Base-by-base conservation (phyloP, 2,113 vertebrate species). In the Onychorhynchus coronatus region DNA sequence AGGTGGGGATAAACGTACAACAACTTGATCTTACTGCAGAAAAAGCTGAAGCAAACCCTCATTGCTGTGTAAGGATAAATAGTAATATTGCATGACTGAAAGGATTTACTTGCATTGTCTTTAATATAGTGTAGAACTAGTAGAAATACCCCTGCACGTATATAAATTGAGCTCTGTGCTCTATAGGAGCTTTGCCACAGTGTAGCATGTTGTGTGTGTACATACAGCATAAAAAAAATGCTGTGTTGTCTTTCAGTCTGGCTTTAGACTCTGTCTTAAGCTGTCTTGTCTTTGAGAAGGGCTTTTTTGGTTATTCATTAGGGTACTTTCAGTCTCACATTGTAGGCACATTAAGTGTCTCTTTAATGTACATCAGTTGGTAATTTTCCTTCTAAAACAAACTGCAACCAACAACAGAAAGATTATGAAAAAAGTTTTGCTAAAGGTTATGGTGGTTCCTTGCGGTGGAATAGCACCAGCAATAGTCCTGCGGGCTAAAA, bases 1-100 rank as follows among this genome's bases (percentile, higher is more conserved):
- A 92, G 82, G 63, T 41, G 78, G 53, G 47, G 59, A 68, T 67
- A 58, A 96, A 97, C 25, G 82, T 88, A 61, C 76, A 86, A 62
- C 66, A 72, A 42, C 59, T 50, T 94, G 93, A 76, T 92, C 59
- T 80, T 25, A 18, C 14, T 77, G 2, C 20, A 77, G 63, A 42
- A 35, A 21, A 58, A 55, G 13, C 31, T 41, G 55, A 65, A 78
- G 41, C 17, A 41, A 22, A 41, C 28, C 0, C n/a, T n/a, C n/a
- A n/a, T n/a, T n/a, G n/a, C n/a, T n/a, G 33, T 47, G 49, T 39
- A 28, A 56, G 14, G 6, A 20, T 56, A 65, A 67, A n/a, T 30
- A 37, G 24, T 41, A 52, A 24, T 14, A 33, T 24, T 47, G 21
- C 16, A 14, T 20, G 6, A 33, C 80, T 27, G 14, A 35, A 80